Conservation (phyloP, 2,797 vertebrate species). For the Eulemur coronatus region DNA sequence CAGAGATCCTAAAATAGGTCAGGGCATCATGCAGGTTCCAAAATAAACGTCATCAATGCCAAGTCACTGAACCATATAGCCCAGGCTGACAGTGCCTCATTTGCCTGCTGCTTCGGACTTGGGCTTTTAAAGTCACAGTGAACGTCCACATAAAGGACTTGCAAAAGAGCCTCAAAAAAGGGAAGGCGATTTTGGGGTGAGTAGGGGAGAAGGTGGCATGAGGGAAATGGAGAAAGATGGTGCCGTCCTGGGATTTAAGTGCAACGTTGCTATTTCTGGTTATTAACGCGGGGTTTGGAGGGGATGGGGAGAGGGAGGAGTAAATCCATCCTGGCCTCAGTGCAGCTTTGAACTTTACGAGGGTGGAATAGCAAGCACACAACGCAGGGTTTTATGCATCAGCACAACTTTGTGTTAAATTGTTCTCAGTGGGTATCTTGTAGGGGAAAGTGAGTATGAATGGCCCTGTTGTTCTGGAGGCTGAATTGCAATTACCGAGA, state of each 20-base stretch:
- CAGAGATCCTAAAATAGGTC: conserved; percentile 79
- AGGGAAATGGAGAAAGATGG: neutral
- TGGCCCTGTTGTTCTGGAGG: conserved; percentile 53
- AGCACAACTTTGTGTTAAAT: conserved; percentile 53
- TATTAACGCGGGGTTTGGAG: neutral
- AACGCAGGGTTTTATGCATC: neutral
- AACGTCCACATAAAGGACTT: neutral
- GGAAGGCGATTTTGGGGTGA: neutral
- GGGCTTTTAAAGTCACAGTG: conserved; percentile 68
- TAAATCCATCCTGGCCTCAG: neutral
- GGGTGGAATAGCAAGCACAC: neutral
- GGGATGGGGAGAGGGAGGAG: neutral
- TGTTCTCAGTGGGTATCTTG: conserved; percentile 53
- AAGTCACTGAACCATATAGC: conserved; percentile 77
- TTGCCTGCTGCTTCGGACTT: conserved; percentile 70
- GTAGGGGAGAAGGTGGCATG: neutral
- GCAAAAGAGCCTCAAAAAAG: neutral
- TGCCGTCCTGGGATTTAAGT: accelerated
- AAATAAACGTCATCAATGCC: conserved; percentile 73
- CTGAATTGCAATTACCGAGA: conserved; percentile 39
- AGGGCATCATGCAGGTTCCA: conserved; percentile 72
- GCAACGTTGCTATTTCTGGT: neutral
- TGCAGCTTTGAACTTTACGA: neutral
- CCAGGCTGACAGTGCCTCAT: conserved; percentile 69
- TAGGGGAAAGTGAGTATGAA: neutral